Percentiles rank a stretch among this genome's conserved stretches.
phyloP scores from a whole-genome alignment of 1,140 invertebrate species.

The Pemphigus obesinymphae region DNA sequence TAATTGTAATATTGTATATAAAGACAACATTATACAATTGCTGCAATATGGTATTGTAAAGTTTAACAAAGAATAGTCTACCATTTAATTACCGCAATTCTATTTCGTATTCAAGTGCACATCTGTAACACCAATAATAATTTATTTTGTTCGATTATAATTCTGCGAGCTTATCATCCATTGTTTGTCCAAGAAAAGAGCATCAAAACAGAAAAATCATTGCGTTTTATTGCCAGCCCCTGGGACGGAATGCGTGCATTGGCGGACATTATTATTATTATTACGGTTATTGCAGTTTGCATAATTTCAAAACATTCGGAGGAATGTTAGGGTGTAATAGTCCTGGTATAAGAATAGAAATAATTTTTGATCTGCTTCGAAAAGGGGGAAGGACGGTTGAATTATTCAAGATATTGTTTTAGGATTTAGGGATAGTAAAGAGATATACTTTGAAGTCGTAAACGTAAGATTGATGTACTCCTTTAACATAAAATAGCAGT shows the following conservation, averaged over 20 bases:
- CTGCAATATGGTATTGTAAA: too few species aligned
- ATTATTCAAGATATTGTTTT: conserved; percentile 38
- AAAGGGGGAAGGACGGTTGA: background rate
- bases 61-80: too few species aligned
- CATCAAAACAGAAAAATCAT: background rate
- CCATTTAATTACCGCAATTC: too few species aligned
- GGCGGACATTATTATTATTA: background rate
- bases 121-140: background rate
- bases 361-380: background rate
- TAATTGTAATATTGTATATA: too few species aligned
- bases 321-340: background rate
- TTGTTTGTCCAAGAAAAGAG: background rate
- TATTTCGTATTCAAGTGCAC: too few species aligned
- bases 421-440: background rate
- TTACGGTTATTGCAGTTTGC: conserved; percentile 1
- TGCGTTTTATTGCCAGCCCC: background rate
- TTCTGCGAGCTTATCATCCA: background rate
- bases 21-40: too few species aligned
- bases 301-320: background rate
- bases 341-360: background rate
- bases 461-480: conserved; percentile 18
- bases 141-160: background rate
- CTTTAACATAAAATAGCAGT: conserved; percentile 15
- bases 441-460: background rate
- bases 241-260: background rate